Base-by-base conservation (phyloP, 2,888 invertebrate species). In the Nephrotoma flavescens region DNA sequence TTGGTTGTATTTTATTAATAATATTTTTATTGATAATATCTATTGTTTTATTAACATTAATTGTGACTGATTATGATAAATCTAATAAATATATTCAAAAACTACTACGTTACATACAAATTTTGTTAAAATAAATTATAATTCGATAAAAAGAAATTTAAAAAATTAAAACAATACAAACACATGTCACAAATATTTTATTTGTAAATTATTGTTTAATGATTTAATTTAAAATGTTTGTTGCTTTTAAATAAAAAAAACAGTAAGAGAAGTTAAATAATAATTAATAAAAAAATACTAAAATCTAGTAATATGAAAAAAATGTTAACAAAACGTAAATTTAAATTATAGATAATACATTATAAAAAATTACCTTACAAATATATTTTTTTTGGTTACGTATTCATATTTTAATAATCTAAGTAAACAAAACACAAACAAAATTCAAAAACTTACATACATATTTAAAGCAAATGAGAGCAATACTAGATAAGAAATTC, bases 11-110 rank as follows among this genome's bases (percentile, higher is more conserved):
- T 85, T 85, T 85, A 85, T 85, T 85, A 44, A 85, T 85, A 44
- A 85, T 19, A 85, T 84, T 84, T 84, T 85, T 85, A 85, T 85
- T 85, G 19, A 85, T 85, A 85, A 44, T 85, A 85, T 85, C 85
- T 44, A 19, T 85, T 19, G 31, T 85, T 84, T 84, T 84, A 44
- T 44, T 85, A 85, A 42, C 42, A 84, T 31, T 85, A 85, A 85
- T 85, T 42, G 85, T 85, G 85, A 85, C 85, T 85, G 85, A 85
- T 85, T 85, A 85, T 85, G 85, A 85, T 85, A 85, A 85, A 85
- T 85, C 44, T 44, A 71, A 71, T 71, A 44, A 85, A 85, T 44
- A 85, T 85, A 85, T 85, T 85, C 85, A 85, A 85, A 85, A 85
- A 44, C 44, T 85, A 44, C 44, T 85, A 84, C 84, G 84, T 84